Conservation (phyloP, 2,888 invertebrate species). For the Lochmaea crataegi region DNA sequence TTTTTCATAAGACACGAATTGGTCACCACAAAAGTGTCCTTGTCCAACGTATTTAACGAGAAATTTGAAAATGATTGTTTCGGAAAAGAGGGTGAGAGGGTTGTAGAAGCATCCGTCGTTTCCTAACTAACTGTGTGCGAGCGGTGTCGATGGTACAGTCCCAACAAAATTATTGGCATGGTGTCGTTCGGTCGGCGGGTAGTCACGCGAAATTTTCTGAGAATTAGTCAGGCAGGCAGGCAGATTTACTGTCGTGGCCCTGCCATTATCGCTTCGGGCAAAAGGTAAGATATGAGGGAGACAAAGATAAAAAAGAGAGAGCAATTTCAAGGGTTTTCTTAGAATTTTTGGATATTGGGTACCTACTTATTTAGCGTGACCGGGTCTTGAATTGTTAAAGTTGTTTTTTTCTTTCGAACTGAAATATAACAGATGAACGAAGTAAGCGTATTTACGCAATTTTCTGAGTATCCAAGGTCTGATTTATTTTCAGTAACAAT, state of each 20-base stretch:
- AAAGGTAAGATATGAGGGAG: constrained; percentile 15
- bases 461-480: neutral
- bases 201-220: constrained; percentile 53
- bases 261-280: constrained; percentile 16
- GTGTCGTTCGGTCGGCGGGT: constrained; percentile 31
- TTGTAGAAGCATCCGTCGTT: constrained; percentile 8
- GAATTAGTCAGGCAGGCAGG: constrained; percentile 50
- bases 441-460: neutral
- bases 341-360: constrained; percentile 19
- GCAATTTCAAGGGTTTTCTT: constrained; percentile 25
- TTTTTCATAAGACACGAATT: neutral
- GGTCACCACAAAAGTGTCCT: constrained; percentile 3
- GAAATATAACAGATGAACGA: neutral
- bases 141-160: constrained; percentile 46
- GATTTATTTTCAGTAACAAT: neutral
- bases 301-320: constrained; percentile 16
- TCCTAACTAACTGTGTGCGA: constrained; percentile 13
- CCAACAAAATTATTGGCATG: constrained; percentile 43
- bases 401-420: neutral
- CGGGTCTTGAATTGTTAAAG: constrained; percentile 5
- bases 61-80: constrained; percentile 22
- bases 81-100: constrained; percentile 9
- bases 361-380: constrained; percentile 18
- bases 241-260: constrained; percentile 35
- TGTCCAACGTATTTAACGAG: neutral